Conservation (phyloP, 2,797 vertebrate species). For the Halcyon leucocephala region DNA sequence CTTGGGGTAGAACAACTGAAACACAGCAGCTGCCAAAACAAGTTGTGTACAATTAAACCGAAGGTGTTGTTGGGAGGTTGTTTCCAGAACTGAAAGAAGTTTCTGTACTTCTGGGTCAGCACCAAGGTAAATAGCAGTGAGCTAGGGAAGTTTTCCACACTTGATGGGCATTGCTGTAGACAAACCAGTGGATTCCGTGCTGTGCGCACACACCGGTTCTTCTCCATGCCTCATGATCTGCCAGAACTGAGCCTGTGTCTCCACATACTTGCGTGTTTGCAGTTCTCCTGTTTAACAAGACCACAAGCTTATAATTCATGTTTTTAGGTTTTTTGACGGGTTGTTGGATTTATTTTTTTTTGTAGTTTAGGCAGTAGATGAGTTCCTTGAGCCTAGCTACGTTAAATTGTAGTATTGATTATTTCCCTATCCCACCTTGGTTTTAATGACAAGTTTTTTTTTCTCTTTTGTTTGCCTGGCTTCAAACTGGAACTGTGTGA, state of each 20-base stretch:
- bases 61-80: background rate
- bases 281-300: constrained; percentile 8
- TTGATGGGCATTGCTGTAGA: background rate
- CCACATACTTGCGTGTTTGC: background rate
- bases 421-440: background rate
- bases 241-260: background rate
- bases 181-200: constrained; percentile 3
- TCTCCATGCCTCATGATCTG: background rate
- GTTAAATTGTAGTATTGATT: background rate
- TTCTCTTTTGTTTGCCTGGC: background rate
- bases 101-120: constrained; percentile 1
- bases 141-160: background rate
- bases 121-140: constrained; percentile 27
- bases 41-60: background rate
- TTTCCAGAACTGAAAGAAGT: background rate
- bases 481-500: background rate
- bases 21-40: background rate
- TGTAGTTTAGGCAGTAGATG: background rate
- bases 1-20: background rate
- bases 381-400: background rate
- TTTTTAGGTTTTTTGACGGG: background rate
- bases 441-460: background rate
- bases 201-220: background rate
- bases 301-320: background rate
- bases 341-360: background rate